Conservation (phyloP, 2,797 vertebrate species). For the Tapera naevia region DNA sequence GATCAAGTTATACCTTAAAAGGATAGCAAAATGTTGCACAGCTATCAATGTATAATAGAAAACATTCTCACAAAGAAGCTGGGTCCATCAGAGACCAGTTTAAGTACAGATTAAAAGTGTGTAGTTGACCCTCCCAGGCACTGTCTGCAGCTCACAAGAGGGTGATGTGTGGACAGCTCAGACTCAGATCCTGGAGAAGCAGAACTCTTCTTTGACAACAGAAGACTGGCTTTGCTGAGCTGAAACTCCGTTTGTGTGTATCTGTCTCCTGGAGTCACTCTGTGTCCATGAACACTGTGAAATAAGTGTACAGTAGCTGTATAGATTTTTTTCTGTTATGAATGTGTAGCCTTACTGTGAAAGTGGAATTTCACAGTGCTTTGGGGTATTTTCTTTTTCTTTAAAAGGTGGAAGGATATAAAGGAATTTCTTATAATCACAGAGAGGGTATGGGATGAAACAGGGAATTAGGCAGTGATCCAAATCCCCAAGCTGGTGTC, state of each 20-base stretch:
- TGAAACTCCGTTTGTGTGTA: neutral
- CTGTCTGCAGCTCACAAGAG: neutral
- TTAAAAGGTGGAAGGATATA: neutral
- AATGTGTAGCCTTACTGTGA: neutral
- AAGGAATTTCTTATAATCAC: neutral
- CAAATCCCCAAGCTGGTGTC: conserved; percentile 3
- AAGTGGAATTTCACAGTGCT: neutral
- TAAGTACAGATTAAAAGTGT: neutral
- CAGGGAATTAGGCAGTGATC: conserved; percentile 15
- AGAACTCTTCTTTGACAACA: neutral
- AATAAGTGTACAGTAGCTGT: neutral
- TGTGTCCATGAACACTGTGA: neutral
- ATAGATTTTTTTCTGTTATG: accelerated
- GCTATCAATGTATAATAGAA: neutral
- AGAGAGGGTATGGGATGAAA: neutral
- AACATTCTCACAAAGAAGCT: neutral
- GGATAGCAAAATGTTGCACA: neutral
- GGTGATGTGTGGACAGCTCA: neutral
- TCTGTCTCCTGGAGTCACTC: neutral
- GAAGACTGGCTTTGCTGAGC: neutral
- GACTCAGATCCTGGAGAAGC: neutral
- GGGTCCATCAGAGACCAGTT: neutral
- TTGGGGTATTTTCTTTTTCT: neutral
- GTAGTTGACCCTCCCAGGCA: neutral
- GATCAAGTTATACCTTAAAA: neutral